Percentiles rank a stretch among this genome's conserved stretches.
Conservation (phyloP, 1,140 invertebrate genomes). For the Caerostris extrusa region DNA sequence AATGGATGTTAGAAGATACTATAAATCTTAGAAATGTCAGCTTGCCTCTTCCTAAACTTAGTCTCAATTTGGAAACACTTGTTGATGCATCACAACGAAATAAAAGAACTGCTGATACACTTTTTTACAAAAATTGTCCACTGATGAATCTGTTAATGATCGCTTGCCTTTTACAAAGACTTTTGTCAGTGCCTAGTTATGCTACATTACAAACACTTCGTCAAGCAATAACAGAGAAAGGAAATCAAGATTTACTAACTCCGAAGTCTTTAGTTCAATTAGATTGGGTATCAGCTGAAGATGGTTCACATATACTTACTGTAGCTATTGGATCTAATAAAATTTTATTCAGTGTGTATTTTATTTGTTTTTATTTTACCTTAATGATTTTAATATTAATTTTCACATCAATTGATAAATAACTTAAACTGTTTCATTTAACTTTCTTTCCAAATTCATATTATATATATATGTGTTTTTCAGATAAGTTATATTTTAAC, state of each 20-base stretch:
- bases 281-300: slow-evolving; percentile 99
- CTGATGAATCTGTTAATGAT: neutral
- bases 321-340: slow-evolving; percentile 96
- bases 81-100: slow-evolving; percentile 90
- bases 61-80: slow-evolving; percentile 91
- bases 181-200: slow-evolving; percentile 94
- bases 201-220: slow-evolving; percentile 94
- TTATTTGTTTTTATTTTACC: too few relatives aligned
- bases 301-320: slow-evolving; percentile 98
- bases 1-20: slow-evolving; percentile 99
- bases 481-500: too few relatives aligned
- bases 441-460: too few relatives aligned
- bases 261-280: slow-evolving; percentile 89
- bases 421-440: too few relatives aligned
- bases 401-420: too few relatives aligned
- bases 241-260: slow-evolving; percentile 92
- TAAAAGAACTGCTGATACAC: slow-evolving; percentile 80
- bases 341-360: slow-evolving; percentile 77
- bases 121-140: slow-evolving; percentile 74
- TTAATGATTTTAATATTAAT: too few relatives aligned
- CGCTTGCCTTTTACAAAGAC: slow-evolving; percentile 77
- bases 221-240: slow-evolving; percentile 94
- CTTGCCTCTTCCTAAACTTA: slow-evolving; percentile 88
- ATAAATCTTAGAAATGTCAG: slow-evolving; percentile 94
- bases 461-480: too few relatives aligned